Conservation (phyloP, 2,888 invertebrate genomes). For the Philaethria dido region DNA sequence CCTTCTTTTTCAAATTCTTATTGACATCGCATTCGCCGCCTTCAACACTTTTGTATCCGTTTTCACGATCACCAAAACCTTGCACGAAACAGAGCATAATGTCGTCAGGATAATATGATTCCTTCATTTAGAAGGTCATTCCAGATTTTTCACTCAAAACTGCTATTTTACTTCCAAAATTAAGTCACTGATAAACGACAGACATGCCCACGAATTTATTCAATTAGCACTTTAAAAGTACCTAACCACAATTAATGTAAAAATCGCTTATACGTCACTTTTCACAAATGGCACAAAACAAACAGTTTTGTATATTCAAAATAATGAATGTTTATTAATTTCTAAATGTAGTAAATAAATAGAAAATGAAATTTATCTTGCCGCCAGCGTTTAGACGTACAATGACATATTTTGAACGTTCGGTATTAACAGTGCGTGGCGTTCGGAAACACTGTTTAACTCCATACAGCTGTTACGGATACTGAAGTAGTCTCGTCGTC, state of each 20-base stretch:
- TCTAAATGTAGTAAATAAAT: not conserved
- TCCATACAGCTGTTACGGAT: slow-evolving; percentile 67
- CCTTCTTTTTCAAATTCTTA: slow-evolving; percentile 56
- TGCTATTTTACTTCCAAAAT: slow-evolving; percentile 26
- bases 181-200: slow-evolving; percentile 21
- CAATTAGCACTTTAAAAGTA: slow-evolving; percentile 23
- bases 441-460: slow-evolving; percentile 66
- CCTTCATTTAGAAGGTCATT: slow-evolving; percentile 81
- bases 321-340: not conserved
- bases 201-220: slow-evolving; percentile 4
- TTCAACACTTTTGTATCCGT: slow-evolving; percentile 64
- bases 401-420: slow-evolving; percentile 65
- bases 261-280: slow-evolving; percentile 27
- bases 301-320: not conserved
- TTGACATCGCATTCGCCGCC: slow-evolving; percentile 62
- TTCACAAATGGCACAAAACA: not conserved
- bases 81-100: slow-evolving; percentile 89
- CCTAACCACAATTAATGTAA: slow-evolving; percentile 28
- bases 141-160: slow-evolving; percentile 33
- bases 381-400: slow-evolving; percentile 34
- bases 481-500: slow-evolving; percentile 52
- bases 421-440: slow-evolving; percentile 53
- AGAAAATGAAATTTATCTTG: not conserved
- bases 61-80: slow-evolving; percentile 82
- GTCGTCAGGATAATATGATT: slow-evolving; percentile 72